These are phyloP conservation scores for Allolobophora icterica DNA, from an alignment of 2,888 invertebrate genomes.

Conservation along the genomic window DNA sequence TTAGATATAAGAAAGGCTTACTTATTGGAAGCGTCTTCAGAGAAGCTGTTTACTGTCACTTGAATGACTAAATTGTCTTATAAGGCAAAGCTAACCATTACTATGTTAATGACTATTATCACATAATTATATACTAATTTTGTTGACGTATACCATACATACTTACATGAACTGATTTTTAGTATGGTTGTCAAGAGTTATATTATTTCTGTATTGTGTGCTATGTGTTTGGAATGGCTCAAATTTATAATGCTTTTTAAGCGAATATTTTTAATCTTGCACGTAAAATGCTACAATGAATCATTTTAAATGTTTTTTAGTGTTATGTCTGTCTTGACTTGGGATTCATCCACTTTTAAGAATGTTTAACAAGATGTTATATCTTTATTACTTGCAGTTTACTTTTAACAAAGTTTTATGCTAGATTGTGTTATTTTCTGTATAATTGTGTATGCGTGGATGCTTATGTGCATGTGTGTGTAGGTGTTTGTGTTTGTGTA, in stretches of 20 bases:
- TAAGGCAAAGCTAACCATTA: neutral
- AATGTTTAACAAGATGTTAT: neutral
- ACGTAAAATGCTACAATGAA: neutral
- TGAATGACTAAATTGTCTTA: neutral
- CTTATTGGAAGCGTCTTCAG: conserved; percentile 27
- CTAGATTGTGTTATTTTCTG: too few relatives aligned
- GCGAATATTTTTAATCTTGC: neutral
- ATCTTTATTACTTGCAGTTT: neutral
- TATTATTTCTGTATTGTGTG: neutral
- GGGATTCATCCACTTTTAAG: neutral
- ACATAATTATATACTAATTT: neutral
- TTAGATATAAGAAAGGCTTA: neutral
- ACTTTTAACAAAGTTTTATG: too few relatives aligned
- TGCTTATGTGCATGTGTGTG: too few relatives aligned
- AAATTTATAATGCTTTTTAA: neutral
- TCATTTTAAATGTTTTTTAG: neutral
- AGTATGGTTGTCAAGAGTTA: neutral
- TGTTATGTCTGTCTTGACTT: neutral
- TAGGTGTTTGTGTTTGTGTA: too few relatives aligned
- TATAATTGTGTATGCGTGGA: too few relatives aligned
- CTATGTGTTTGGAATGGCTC: neutral
- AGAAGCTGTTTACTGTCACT: neutral
- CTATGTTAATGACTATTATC: neutral
- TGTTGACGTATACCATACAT: neutral
- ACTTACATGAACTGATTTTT: neutral